Conservation (phyloP, 2,888 invertebrate genomes). For the Keiferia lycopersicella region DNA sequence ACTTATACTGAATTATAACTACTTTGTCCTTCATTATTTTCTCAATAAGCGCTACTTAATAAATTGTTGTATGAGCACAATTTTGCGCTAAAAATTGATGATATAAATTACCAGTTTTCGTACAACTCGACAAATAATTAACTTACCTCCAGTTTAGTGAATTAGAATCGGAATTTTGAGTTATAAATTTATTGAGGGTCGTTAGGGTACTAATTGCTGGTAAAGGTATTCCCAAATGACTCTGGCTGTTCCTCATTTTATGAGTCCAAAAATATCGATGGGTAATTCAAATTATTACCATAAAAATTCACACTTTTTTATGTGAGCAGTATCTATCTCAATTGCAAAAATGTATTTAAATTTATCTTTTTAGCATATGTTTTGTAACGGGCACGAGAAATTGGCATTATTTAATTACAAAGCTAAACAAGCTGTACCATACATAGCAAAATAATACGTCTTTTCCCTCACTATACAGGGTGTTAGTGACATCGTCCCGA, state of each 20-base stretch:
- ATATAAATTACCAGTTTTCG: not conserved
- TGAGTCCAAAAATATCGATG: not conserved
- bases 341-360: too few relatives aligned
- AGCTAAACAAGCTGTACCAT: too few relatives aligned
- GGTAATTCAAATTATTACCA: not conserved
- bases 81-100: not conserved
- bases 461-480: too few relatives aligned
- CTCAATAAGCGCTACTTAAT: too few relatives aligned
- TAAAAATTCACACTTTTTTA: too few relatives aligned
- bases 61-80: too few relatives aligned
- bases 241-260: conserved; percentile 29
- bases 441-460: too few relatives aligned
- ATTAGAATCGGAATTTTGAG: conserved; percentile 49
- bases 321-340: not conserved
- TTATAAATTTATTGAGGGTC: conserved; percentile 53
- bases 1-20: too few relatives aligned
- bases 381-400: not conserved
- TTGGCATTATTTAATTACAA: too few relatives aligned
- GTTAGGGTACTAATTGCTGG: conserved; percentile 64
- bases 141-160: conserved; percentile 39
- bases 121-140: not conserved
- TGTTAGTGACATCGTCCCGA: too few relatives aligned
- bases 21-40: too few relatives aligned
- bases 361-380: too few relatives aligned
- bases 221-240: conserved; percentile 49